phyloP scores from a whole-genome alignment of 2,888 invertebrate species.

The Branchipolynoe longqiensis region DNA sequence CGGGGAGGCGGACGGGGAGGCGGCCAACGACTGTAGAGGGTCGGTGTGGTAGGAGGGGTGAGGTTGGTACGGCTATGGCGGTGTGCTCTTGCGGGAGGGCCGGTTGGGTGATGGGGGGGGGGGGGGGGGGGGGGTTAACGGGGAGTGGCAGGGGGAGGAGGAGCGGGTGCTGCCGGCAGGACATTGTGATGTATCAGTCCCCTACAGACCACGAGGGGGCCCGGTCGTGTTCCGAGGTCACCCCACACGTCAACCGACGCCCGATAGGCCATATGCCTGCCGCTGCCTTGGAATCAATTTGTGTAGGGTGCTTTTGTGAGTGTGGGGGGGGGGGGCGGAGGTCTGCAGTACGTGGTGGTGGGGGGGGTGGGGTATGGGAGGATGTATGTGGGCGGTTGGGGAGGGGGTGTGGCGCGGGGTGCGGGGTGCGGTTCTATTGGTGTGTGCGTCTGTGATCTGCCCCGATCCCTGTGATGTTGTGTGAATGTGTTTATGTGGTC shows the following conservation, averaged over 20 bases:
- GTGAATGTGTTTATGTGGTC: constrained; percentile 17
- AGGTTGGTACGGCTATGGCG: too few relatives aligned
- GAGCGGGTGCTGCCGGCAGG: neutral
- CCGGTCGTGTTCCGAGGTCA: neutral
- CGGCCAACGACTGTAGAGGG: too few relatives aligned
- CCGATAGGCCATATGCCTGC: neutral
- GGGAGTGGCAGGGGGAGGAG: neutral
- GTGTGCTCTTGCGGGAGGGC: too few relatives aligned
- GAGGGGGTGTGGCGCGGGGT: neutral
- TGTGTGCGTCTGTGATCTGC: neutral
- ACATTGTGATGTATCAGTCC: constrained; percentile 14
- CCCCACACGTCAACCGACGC: neutral
- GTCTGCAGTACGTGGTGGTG: neutral
- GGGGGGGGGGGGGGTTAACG: neutral
- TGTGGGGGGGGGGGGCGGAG: neutral
- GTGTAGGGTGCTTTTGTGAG: neutral
- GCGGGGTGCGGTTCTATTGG: neutral
- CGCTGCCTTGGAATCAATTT: constrained; percentile 27
- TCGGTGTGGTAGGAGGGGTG: too few relatives aligned
- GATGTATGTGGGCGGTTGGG: neutral
- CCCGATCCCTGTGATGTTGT: neutral
- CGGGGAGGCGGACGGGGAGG: too few relatives aligned
- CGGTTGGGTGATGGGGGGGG: neutral
- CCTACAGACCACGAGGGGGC: neutral
- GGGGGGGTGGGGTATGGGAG: too few relatives aligned